These are phyloP conservation scores for Marcusenius ussheri DNA, from an alignment of 2,113 vertebrate species.

Conservation along the genomic window DNA sequence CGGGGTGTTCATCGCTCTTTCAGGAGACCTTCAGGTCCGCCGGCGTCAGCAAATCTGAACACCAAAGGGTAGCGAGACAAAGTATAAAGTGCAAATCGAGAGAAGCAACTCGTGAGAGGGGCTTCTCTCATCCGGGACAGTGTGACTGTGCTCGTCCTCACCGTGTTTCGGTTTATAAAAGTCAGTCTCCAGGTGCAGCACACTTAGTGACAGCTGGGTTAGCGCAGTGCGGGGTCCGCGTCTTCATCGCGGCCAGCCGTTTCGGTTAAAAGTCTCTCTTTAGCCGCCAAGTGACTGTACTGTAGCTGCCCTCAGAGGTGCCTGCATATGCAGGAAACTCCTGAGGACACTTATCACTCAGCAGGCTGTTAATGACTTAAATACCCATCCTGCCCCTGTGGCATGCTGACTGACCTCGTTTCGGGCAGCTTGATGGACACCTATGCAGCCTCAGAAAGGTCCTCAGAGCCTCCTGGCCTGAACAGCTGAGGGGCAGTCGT, in stretches of 20 bases:
- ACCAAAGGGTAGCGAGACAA: not conserved
- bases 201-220: not conserved
- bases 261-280: not conserved
- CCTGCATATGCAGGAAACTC: not conserved
- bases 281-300: not conserved
- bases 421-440: not conserved
- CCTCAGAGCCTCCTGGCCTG: not conserved
- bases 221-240: not conserved
- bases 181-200: not conserved
- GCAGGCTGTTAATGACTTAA: not conserved
- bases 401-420: not conserved
- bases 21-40: not conserved
- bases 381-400: not conserved
- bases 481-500: not conserved
- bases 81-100: not conserved
- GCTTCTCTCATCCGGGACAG: not conserved
- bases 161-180: not conserved
- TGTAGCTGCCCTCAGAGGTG: not conserved
- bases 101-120: not conserved
- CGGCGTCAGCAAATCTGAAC: not conserved
- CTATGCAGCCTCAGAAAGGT: not conserved
- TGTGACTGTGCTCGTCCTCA: not conserved
- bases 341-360: not conserved
- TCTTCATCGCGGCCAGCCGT: not conserved
- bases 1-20: not conserved